Evolutionary conservation across 1,140 invertebrate genomes (phyloP), one percentile per base, ranked within the genome.

Genomic region (Solenopsis invicta): DNA sequence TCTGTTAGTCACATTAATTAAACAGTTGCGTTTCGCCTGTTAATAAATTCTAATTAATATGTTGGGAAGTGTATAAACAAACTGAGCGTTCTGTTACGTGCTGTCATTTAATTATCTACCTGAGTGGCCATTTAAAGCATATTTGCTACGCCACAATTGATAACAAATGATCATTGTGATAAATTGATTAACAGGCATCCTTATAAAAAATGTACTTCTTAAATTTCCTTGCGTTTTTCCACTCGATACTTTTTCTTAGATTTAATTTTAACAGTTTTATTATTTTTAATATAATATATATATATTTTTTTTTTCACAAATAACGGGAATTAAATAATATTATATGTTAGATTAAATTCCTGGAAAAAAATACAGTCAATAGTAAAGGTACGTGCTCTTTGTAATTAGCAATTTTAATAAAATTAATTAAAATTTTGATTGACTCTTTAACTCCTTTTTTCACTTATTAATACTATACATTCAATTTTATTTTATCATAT

Each of bases 111-210:
- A 82, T 82, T 72, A 74, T 59, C n/a, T 29, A 59, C 29, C 29
- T 18, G 10, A 29, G 24, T 24, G 52, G 16, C 5, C 18, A n/a
- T 82, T 29, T 34, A 24, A 13, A 34, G 29, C 9, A 75, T 50
- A 75, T 84, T 84, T 48, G 69, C 54, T 61, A 82, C 80, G 80
- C 69, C 41, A 74, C 54, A 50, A 50, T 48, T 74, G 67, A 82
- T 82, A 82, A 74, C 16, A 84, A 82, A 48, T 82, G 67, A 75
- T 34, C 13, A 48, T 61, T 48, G 16, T 8, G 18, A 24, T 24
- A 61, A 45, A 84, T 29, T 37, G 24, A 75, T 50, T 16, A 59
- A 75, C 54, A 74, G 41, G 41, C 69, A 75, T 24, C 69, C 69
- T 56, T 59, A 4, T 72, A 52, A 72, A 56, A 72, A 59, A 72